Base-by-base conservation (phyloP, 2,888 invertebrate genomes). In the Drosophila nr. fundita region DNA sequence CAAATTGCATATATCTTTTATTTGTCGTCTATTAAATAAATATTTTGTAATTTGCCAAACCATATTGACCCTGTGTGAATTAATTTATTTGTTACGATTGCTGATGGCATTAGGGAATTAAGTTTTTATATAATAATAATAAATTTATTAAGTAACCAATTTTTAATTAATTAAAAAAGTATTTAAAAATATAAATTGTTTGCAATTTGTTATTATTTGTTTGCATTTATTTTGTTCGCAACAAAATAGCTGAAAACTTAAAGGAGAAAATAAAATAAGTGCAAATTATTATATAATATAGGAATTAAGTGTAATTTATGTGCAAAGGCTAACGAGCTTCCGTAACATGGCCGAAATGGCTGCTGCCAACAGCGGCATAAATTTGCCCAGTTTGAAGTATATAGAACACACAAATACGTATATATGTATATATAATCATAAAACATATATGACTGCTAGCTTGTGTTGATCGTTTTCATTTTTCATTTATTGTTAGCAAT, bases 401-500 rank as follows among this genome's bases (percentile, higher is more conserved):
- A 4, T 18, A 42, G 59, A 27, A 27, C 68, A 42, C 69, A 58
- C 27, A 69, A 61, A n/a, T 13, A 36, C 40, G 27, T 38, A 32
- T 11, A 29, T 49, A 29, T 36, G 2, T 18, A 18, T 13, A 36
- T 48, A 30, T 38, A 32, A 27, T 45, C 38, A 55, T 55, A 8
- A n/a, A 11, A 11, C 21, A 18, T 10, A 30, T 59, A 36, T 27
- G 24, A 38, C 34, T n/a, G 70, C 45, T 15, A 29, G 66, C 59
- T 59, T 42, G 53, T 62, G 59, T 49, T 49, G 58, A 49, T 32
- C 38, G 42, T 52, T 78, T 76, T 64, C 58, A 77, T 68, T 52
- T 78, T 76, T 64, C 58, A 77, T 68, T 78, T 76, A 64, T 78
- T 67, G 76, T 61, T 54, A 67, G 67, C 57, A 73, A 64, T 34